Percentiles rank a stretch among this genome's conserved stretches.
phyloP scores from a whole-genome alignment of 2,113 vertebrate genomes.

The Myrmophylax atrothorax region DNA sequence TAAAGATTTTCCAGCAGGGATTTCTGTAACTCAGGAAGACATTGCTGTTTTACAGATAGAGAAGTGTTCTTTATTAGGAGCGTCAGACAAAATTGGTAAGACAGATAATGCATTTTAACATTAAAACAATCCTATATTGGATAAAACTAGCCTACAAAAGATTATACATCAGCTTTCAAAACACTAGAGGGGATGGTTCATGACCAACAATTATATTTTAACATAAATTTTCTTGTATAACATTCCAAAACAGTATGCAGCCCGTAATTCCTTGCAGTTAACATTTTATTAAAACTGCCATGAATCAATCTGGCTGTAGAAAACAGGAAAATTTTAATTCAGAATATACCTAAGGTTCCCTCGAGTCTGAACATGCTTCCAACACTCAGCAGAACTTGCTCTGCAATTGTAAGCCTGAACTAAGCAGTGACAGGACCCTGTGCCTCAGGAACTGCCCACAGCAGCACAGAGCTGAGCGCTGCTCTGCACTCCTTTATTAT shows the following conservation, averaged over 20 bases:
- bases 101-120: neutral
- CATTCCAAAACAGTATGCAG: neutral
- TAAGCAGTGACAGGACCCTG: neutral
- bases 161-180: neutral
- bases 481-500: neutral
- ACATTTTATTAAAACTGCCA: neutral
- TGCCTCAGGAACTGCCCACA: neutral
- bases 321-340: neutral
- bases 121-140: neutral
- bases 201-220: neutral
- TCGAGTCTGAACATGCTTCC: neutral
- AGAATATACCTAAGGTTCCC: neutral
- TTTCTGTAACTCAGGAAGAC: neutral
- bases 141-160: neutral
- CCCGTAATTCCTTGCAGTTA: neutral
- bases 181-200: neutral
- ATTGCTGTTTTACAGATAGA: neutral
- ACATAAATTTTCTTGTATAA: neutral
- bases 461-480: neutral
- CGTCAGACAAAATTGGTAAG: neutral
- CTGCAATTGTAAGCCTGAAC: neutral
- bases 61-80: neutral
- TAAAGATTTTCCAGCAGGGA: neutral
- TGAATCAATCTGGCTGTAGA: neutral
- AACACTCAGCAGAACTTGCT: neutral